Percentiles rank a stretch among this genome's conserved stretches.
These are phyloP conservation scores for Crocodylus rhombifer DNA, from an alignment of 2,797 vertebrate genomes.

Conservation along the genomic window DNA sequence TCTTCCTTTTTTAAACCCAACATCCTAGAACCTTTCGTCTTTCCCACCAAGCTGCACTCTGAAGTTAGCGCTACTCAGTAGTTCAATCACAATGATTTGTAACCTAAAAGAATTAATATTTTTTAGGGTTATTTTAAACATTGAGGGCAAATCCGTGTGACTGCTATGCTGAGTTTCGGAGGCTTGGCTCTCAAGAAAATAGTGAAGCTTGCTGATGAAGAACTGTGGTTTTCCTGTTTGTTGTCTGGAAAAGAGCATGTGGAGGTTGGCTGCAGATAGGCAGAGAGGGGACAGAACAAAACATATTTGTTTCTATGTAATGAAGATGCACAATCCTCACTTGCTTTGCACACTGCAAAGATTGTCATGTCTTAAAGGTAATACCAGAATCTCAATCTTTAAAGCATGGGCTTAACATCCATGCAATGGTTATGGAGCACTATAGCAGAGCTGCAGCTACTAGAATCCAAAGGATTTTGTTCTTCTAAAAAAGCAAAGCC, in stretches of 20 bases:
- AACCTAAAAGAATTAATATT: conserved; percentile 4
- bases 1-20: not conserved
- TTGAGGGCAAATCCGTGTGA: conserved; percentile 19
- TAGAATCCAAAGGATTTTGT: conserved; percentile 20
- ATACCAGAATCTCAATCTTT: not conserved
- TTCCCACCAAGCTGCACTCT: not conserved
- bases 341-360: not conserved
- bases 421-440: not conserved
- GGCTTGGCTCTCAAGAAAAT: conserved; percentile 32
- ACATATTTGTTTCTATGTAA: not conserved
- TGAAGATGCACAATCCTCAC: not conserved
- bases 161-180: conserved; percentile 47
- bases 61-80: fast-evolving
- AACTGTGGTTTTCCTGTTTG: conserved; percentile 75
- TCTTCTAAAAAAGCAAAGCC: conserved; percentile 27
- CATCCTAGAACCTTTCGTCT: not conserved
- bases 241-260: not conserved
- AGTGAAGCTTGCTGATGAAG: conserved; percentile 67
- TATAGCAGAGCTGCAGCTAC: conserved; percentile 7
- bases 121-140: conserved; percentile 34
- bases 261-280: conserved; percentile 12
- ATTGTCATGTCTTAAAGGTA: not conserved
- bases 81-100: not conserved
- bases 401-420: not conserved
- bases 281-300: not conserved